A percentile compares a stretch with the other conserved stretches of the same genome.
phyloP scores from a whole-genome alignment of 2,113 vertebrate species.

The Sprattus sprattus region DNA sequence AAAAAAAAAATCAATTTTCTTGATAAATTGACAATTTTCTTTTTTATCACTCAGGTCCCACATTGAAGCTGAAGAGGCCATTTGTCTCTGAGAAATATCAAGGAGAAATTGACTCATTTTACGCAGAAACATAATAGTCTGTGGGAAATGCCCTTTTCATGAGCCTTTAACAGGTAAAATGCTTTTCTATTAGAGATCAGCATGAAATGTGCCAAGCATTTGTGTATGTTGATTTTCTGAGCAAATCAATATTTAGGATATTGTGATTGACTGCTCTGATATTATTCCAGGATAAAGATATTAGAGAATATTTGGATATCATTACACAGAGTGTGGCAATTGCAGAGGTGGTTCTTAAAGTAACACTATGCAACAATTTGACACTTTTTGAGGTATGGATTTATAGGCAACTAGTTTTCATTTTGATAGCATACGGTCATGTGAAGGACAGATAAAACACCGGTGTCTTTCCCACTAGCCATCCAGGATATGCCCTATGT shows the following conservation, averaged over 20 bases:
- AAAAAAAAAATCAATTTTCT: neutral
- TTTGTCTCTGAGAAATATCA: constrained; percentile 73
- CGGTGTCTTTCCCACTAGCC: no score
- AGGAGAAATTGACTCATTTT: constrained; percentile 69
- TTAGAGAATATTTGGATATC: neutral
- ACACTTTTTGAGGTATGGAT: no score
- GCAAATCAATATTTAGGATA: no score
- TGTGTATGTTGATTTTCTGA: neutral
- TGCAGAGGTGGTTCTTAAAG: neutral
- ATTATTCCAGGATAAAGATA: neutral
- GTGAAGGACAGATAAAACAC: no score
- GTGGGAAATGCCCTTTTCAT: neutral
- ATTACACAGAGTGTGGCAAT: neutral
- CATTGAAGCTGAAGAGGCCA: constrained; percentile 76
- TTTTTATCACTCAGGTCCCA: constrained; percentile 66
- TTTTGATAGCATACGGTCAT: no score
- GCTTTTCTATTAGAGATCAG: neutral
- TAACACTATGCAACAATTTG: no score
- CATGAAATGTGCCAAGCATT: neutral
- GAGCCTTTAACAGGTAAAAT: neutral
- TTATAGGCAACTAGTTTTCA: no score
- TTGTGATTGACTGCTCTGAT: no score
- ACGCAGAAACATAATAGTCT: constrained; percentile 48
- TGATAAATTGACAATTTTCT: neutral
- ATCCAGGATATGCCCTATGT: no score